phyloP scores from a whole-genome alignment of 2,888 invertebrate species.

The Eristalis pertinax region DNA sequence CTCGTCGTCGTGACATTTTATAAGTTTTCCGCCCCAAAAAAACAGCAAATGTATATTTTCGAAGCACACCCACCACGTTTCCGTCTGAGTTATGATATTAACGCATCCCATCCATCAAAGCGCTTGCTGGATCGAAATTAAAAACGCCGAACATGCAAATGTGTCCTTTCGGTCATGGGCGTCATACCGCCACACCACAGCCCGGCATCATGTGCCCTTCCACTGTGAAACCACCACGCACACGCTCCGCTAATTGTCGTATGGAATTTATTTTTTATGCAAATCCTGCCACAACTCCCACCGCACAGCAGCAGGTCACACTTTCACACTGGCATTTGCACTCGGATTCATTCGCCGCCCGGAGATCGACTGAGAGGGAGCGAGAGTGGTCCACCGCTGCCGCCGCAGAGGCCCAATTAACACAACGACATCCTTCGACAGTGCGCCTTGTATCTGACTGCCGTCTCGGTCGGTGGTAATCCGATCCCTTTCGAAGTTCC shows the following conservation, averaged over 20 bases:
- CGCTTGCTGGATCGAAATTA: constrained; percentile 61
- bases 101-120: constrained; percentile 69
- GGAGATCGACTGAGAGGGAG: not conserved
- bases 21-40: constrained; percentile 27
- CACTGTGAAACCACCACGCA: constrained; percentile 3
- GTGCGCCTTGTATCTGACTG: constrained; percentile 1
- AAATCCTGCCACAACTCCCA: constrained; percentile 57
- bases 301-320: constrained; percentile 59
- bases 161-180: constrained; percentile 23
- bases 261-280: constrained; percentile 44
- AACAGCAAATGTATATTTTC: constrained; percentile 1
- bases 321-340: constrained; percentile 65
- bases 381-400: constrained; percentile 25
- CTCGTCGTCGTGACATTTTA: constrained; percentile 4
- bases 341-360: constrained; percentile 29
- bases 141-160: constrained; percentile 63
- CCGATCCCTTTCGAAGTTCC: constrained; percentile 55
- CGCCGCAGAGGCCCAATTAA: constrained; percentile 67
- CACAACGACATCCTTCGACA: constrained; percentile 57
- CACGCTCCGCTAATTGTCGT: constrained; percentile 46
- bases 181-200: not conserved
- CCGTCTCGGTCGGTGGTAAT: constrained; percentile 49
- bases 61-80: constrained; percentile 21
- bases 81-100: constrained; percentile 61
- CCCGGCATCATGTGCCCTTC: constrained; percentile 3